Conservation (phyloP, 2,113 vertebrate species). For the Gasterosteus aculeatus region DNA sequence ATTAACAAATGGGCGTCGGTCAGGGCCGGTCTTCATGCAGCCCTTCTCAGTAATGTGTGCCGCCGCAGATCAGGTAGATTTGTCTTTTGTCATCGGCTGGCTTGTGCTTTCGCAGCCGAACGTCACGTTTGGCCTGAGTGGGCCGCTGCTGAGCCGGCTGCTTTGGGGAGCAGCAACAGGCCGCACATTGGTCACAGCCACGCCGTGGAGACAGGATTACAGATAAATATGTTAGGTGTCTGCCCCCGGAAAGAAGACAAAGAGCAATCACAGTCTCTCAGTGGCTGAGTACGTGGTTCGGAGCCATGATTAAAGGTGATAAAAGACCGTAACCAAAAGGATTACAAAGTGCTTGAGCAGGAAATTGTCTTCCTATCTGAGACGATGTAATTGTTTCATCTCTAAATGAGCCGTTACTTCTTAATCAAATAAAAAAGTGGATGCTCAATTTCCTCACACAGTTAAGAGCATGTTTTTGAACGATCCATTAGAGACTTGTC, state of each 20-base stretch:
- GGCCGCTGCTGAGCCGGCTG: slow-evolving; percentile 64
- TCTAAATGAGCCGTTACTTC: slow-evolving; percentile 63
- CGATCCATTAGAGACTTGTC: not conserved
- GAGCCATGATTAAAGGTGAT: slow-evolving; percentile 70
- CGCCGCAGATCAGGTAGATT: slow-evolving; percentile 75
- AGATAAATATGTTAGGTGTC: slow-evolving; percentile 78
- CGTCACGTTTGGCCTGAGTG: slow-evolving; percentile 75
- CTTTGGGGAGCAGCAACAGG: slow-evolving; percentile 65
- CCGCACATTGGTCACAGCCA: slow-evolving; percentile 76
- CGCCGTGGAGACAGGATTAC: slow-evolving; percentile 71
- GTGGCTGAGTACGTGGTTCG: slow-evolving; percentile 55
- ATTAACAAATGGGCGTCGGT: slow-evolving; percentile 45
- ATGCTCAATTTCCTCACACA: slow-evolving; percentile 3
- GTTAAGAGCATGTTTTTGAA: slow-evolving; percentile 5
- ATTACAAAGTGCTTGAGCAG: slow-evolving; percentile 72
- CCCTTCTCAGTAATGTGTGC: slow-evolving; percentile 70
- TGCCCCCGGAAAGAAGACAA: slow-evolving; percentile 67
- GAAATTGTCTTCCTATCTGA: slow-evolving; percentile 64
- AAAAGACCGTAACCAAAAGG: slow-evolving; percentile 65
- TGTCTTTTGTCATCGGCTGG: slow-evolving; percentile 73
- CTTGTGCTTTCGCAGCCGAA: slow-evolving; percentile 62
- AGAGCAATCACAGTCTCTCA: slow-evolving; percentile 60
- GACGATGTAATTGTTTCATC: slow-evolving; percentile 67
- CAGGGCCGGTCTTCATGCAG: slow-evolving; percentile 34
- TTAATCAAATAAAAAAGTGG: slow-evolving; percentile 55